Percentiles rank a stretch among this genome's conserved stretches.
These are phyloP conservation scores for Halcyon malimbica DNA, from an alignment of 2,113 vertebrate genomes.

Conservation along the genomic window DNA sequence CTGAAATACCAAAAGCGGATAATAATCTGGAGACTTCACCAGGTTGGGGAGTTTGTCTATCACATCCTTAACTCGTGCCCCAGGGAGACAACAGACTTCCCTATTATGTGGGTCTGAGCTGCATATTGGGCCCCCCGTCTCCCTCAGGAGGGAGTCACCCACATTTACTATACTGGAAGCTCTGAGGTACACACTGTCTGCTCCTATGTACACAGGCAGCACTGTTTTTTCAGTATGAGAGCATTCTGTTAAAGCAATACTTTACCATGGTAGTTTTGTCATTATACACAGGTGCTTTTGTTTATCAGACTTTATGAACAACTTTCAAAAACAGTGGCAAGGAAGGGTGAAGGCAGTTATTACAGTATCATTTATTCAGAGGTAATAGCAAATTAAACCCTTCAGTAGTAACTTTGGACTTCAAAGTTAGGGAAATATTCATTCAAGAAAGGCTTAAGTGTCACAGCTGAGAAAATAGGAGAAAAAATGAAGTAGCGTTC, in stretches of 20 bases:
- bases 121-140: no score
- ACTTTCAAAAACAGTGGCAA: neutral
- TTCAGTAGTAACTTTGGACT: neutral
- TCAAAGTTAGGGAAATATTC: neutral
- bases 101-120: no score
- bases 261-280: neutral
- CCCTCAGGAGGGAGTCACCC: no score
- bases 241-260: neutral
- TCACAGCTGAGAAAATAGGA: neutral
- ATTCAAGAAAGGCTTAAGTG: neutral
- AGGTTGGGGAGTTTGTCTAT: no score
- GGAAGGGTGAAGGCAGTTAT: neutral
- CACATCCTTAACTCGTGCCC: no score
- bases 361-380: neutral
- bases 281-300: neutral
- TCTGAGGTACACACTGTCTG: accelerated
- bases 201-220: neutral
- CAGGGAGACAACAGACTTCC: no score
- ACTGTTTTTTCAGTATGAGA: neutral
- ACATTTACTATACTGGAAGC: neutral
- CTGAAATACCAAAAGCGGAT: no score
- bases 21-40: no score
- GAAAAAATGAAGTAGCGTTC: neutral
- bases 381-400: neutral
- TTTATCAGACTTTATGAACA: neutral